Evolutionary conservation across 2,113 vertebrate genomes (phyloP), one percentile per base, ranked within the genome.

Genomic region (Passer montanus): DNA sequence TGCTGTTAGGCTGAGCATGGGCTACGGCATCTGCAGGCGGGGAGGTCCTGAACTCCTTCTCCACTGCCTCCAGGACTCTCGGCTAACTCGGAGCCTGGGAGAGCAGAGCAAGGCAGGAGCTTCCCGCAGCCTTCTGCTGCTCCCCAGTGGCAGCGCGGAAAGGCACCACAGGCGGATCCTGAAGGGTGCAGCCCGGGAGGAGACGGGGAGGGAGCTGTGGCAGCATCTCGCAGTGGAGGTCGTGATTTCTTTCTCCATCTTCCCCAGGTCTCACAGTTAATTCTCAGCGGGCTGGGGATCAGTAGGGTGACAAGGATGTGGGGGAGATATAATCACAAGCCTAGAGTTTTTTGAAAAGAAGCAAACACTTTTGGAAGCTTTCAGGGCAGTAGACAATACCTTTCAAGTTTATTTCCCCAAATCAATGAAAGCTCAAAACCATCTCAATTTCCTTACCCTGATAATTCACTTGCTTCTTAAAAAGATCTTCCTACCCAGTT

Each of bases 41-140:
- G 22, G 52, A 47, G 5, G 17, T 62, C 50, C 35, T 9, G 24
- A 21, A 46, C 77, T 77, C 35, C 16, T 70, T 30, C 47, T 31
- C 19, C 0, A 0, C 15, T 44, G 19, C 59, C 30, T 37, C 10
- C 28, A 24, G 8, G 18, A 50, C 46, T 50, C 43, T 1, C 0
- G 13, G 37, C 0, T 10, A 69, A 13, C 17, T 53, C 3, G 0
- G 39, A 56, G 37, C 30, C 24, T 20, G 27, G 8, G 33, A 64
- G 53, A 53, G 33, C 46, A 43, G 39, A 30, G 20, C 0, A 10
- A 75, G n/a, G 43, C 41, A 66, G 33, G 30, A 26, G 41, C 5
- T 69, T 87, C 37, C 74, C 35, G 67, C 76, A 84, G 94, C 76
- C 75, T 85, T 93, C 79, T 69, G 88, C 92, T 96, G 94, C 95